Evolutionary conservation across 2,888 invertebrate genomes (phyloP), one percentile per base, ranked within the genome.

Genomic region (Norana najaformis): DNA sequence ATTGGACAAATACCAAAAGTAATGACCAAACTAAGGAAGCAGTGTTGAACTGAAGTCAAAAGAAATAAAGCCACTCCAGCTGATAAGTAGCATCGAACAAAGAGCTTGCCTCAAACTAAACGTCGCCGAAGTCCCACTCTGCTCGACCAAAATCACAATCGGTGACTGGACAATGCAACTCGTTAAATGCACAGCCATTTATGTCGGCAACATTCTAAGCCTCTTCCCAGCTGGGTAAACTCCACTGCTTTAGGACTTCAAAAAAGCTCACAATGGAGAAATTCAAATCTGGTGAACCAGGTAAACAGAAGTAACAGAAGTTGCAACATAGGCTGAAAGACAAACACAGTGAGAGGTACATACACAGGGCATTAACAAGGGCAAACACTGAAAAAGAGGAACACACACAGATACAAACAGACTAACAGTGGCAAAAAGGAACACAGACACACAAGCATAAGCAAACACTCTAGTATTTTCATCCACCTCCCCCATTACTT

Each of bases 31-130:
- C 69, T 16, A 53, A 1, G 53, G 53, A 53, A 30, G 23, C 23
- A n/a, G n/a, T n/a, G 69, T n/a, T n/a, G 69, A 69, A 69, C n/a
- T 69, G 69, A 69, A 69, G 30, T 69, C 69, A n/a, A 69, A 69
- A n/a, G n/a, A 30, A 69, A 69, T 16, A 69, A 69, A n/a, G 30
- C 69, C 69, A 69, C n/a, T 69, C n/a, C 4, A n/a, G 69, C 69
- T 11, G 69, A 30, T 69, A 69, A 69, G n/a, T 8, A 69, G 30
- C 30, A n/a, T n/a, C 69, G 69, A 69, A 11, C 13, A 13, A 69
- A 69, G 30, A n/a, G 47, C 47, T 47, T 8, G 47, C 47, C 20
- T 47, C 23, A n/a, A 69, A 69, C n/a, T 69, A 69, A 69, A 69
- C n/a, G 69, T 69, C 69, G n/a, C n/a, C 8, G 69, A 69, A 69